Evolutionary conservation across 2,113 vertebrate genomes (phyloP), one percentile per base, ranked within the genome.

Genomic region (Leucoraja erinaceus): DNA sequence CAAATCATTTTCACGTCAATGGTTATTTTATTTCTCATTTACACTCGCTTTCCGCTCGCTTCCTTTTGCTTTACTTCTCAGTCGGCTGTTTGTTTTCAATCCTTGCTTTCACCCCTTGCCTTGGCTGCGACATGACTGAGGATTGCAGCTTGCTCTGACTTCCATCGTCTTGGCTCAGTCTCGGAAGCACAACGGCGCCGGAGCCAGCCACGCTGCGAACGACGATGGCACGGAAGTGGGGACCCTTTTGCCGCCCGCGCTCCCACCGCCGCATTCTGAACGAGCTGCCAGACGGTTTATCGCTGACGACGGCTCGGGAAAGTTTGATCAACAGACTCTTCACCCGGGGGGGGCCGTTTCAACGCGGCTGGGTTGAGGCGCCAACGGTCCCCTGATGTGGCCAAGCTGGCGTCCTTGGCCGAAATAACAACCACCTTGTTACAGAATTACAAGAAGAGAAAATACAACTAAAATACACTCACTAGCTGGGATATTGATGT

Each of bases 71-170:
- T 77, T 83, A 56, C 28, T 56, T 59, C 25, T 28, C 8, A 47
- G 6, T 56, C 28, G 20, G 7, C 7, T 83, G 54, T 83, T 77
- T 77, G 33, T 77, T 77, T 33, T 77, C 75, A 14, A 56, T 79
- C 77, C 79, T 25, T 59, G 22, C 79, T 59, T 56, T 83, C 79
- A 56, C 47, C 79, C 59, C 22, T 10, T 25, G 20, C 20, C 79
- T 83, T 83, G 79, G 47, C 79, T 83, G 79, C 20, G 79, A 83
- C 7, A 5, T 83, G 79, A 83, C 79, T 83, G 79, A 56, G 28
- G 79, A 83, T 83, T 54, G 78, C 78, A 54, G 38, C 38, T 54
- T 81, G 54, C 79, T 8, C 47, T 56, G 47, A 83, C 47, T 56
- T 56, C 79, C 22, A 28, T 54, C 47, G 16, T 6, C 47, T 81